Evolutionary conservation across 2,797 vertebrate species (phyloP).

Genomic region (Lepus townsendii): DNA sequence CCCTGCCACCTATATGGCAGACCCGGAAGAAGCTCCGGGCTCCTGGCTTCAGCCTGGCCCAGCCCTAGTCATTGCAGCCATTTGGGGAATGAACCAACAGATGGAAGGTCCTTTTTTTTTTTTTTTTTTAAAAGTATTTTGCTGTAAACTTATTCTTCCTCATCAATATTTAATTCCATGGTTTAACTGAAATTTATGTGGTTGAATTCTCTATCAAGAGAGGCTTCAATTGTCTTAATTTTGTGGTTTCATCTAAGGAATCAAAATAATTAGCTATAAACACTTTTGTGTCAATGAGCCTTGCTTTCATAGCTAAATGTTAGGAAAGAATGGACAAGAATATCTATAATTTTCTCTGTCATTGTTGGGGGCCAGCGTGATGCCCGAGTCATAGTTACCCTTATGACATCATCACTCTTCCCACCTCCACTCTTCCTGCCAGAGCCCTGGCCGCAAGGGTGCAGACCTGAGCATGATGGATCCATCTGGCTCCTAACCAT

Average conservation of each 20-base stretch:
- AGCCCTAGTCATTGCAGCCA: too few relatives aligned
- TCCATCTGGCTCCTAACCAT: constrained; percentile 5
- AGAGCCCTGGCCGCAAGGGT: not conserved
- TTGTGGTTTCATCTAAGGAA: not conserved
- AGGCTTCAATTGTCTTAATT: not conserved
- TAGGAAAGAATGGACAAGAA: not conserved
- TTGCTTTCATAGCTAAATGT: not conserved
- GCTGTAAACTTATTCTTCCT: too few relatives aligned
- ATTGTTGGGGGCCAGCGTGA: not conserved
- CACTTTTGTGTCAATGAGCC: not conserved
- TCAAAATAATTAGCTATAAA: not conserved
- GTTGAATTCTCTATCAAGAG: not conserved
- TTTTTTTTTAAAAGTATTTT: too few relatives aligned
- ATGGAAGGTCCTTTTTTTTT: too few relatives aligned
- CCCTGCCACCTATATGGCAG: too few relatives aligned
- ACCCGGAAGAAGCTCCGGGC: too few relatives aligned
- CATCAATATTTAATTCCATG: not conserved
- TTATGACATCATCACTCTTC: constrained; percentile 70
- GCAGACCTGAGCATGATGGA: constrained; percentile 21
- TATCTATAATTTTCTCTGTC: not conserved
- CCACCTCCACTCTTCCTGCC: not conserved
- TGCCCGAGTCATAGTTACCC: constrained; percentile 41
- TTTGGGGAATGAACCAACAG: too few relatives aligned
- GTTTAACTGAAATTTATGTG: not conserved
- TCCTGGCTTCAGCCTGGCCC: too few relatives aligned